Conservation (phyloP, 2,888 invertebrate genomes). For the Beris chalybata region DNA sequence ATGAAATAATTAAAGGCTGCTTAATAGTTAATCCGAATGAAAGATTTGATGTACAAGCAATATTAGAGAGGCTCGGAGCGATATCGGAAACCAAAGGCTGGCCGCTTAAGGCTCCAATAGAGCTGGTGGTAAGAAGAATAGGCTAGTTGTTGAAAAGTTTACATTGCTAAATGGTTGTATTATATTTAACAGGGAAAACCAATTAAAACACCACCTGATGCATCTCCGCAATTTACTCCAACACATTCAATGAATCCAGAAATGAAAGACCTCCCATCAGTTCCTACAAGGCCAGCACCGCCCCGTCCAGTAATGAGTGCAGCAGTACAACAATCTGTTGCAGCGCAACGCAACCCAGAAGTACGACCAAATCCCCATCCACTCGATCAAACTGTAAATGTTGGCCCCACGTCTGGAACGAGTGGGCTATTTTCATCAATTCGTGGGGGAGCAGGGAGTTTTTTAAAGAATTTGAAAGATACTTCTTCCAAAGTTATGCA, state of each 20-base stretch:
- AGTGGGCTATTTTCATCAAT: constrained; percentile 81
- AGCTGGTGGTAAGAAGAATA: constrained; percentile 42
- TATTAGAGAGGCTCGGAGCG: constrained; percentile 84
- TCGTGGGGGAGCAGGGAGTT: constrained; percentile 89
- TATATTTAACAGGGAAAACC: constrained; percentile 46
- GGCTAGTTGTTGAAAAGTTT: not conserved
- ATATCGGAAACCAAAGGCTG: constrained; percentile 84
- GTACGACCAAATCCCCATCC: constrained; percentile 26
- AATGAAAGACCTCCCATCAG: not conserved
- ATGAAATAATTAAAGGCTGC: constrained; percentile 86
- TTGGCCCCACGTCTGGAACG: not conserved
- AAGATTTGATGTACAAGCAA: constrained; percentile 74
- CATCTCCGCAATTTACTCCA: constrained; percentile 41
- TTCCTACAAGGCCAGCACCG: constrained; percentile 39
- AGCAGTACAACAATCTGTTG: constrained; percentile 28
- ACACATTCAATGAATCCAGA: constrained; percentile 24
- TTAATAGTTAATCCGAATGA: constrained; percentile 80
- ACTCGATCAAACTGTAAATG: constrained; percentile 37
- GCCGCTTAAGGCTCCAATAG: constrained; percentile 77
- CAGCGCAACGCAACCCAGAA: constrained; percentile 9
- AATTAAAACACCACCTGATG: constrained; percentile 48
- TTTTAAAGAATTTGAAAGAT: constrained; percentile 92
- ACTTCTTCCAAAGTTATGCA: constrained; percentile 97
- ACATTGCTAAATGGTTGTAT: not conserved
- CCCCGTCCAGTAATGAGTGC: constrained; percentile 38